These are phyloP conservation scores for Polypterus bichir DNA, from an alignment of 2,113 vertebrate genomes.

Conservation along the genomic window DNA sequence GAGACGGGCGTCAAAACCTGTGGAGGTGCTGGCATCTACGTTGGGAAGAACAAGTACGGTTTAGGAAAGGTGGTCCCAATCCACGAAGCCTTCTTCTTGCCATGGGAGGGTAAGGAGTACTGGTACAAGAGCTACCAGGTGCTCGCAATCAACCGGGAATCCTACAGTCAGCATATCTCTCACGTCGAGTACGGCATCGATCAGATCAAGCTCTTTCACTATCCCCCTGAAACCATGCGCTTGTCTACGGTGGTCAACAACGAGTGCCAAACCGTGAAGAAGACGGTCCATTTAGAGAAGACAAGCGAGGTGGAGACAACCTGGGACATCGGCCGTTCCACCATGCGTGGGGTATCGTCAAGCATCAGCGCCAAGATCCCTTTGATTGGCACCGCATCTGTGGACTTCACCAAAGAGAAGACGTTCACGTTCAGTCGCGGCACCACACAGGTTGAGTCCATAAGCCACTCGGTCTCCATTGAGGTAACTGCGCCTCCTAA, in stretches of 20 bases:
- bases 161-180: constrained; percentile 43
- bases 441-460: constrained; percentile 37
- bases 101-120: constrained; percentile 50
- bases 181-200: constrained; percentile 42
- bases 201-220: constrained; percentile 41
- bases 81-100: constrained; percentile 50
- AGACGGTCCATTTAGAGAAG: constrained; percentile 47
- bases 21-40: constrained; percentile 28
- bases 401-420: constrained; percentile 41
- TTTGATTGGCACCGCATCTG: constrained; percentile 32
- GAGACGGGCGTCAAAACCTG: constrained; percentile 38
- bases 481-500: constrained; percentile 41
- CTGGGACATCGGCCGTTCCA: constrained; percentile 48
- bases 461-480: constrained; percentile 42
- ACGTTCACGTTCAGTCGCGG: constrained; percentile 41
- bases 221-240: constrained; percentile 46
- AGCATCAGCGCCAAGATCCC: constrained; percentile 49
- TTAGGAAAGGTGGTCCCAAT: constrained; percentile 51
- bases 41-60: constrained; percentile 55
- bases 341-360: constrained; percentile 37
- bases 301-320: constrained; percentile 38
- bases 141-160: constrained; percentile 42
- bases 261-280: constrained; percentile 36
- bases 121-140: constrained; percentile 56
- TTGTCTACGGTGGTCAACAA: constrained; percentile 46